Evolutionary conservation across 2,888 invertebrate genomes (phyloP), one percentile per base, ranked within the genome.

Genomic region (Cantharis flavilabris): DNA sequence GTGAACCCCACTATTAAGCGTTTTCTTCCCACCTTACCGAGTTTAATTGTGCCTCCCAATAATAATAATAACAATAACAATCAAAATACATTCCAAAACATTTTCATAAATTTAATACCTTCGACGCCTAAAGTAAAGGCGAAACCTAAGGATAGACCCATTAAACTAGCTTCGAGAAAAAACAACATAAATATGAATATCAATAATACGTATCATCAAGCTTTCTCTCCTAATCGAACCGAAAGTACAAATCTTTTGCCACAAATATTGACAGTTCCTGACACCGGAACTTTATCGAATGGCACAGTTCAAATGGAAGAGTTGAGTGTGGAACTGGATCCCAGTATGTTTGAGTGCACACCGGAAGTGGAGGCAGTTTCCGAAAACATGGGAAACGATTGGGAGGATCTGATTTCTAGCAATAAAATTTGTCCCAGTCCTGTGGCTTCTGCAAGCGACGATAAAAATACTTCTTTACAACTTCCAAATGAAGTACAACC

Each of bases 321-420:
- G 79, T 81, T 88, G 20, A 88, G 88, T 77, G 85, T 87, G 1
- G 88, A 88, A 83, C 84, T 88, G 28, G 87, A 88, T 78, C 88
- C 88, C 1, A 85, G 84, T 10, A 84, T 85, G 73, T 87, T 86
- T 78, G 81, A 83, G 70, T 81, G 82, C 7, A 18, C 76, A n/a
- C 69, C 76, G 3, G 69, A 64, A 4, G 49, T 71, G 3, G 82
- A 83, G 10, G 81, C 81, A 18, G 18, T 49, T 49, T 2, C 49
- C n/a, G 69, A 71, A 10, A 81, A 80, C n/a, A 81, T 80, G 9
- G 78, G 71, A 5, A 83, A 84, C 76, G 86, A 86, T 78, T 87
- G 86, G 84, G 87, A 86, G 69, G 87, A 87, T 62, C 81, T 86
- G 18, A 86, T 86, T 65, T 83, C 85, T 0, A 72, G 62, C 26